Conservation (phyloP, 1,140 invertebrate species). For the Phortica variegata region DNA sequence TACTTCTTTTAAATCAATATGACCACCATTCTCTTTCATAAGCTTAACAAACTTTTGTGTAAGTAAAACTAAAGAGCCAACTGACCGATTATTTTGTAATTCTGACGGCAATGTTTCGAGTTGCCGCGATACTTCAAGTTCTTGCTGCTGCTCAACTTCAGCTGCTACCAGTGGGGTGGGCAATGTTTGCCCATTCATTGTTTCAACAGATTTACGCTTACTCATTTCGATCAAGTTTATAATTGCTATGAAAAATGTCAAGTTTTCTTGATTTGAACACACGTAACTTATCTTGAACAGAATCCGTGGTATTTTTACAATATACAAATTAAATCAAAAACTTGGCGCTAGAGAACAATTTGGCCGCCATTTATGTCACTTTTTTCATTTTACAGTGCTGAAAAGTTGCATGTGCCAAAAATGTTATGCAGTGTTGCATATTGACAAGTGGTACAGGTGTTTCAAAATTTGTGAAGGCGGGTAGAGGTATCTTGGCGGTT, state of each 20-base stretch:
- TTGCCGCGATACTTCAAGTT: constrained; percentile 6
- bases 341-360: constrained; percentile 50
- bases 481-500: no score
- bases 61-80: constrained; percentile 45
- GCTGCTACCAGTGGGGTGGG: constrained; percentile 17
- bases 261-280: neutral
- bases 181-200: constrained; percentile 26
- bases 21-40: constrained; percentile 46
- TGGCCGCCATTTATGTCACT: constrained; percentile 54
- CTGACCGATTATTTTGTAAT: constrained; percentile 31
- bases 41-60: constrained; percentile 51
- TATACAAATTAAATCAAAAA: constrained; percentile 51
- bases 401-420: constrained; percentile 16
- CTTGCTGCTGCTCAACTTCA: constrained; percentile 15
- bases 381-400: constrained; percentile 40
- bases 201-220: constrained; percentile 37
- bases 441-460: no score
- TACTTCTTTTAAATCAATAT: constrained; percentile 47
- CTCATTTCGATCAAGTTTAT: constrained; percentile 25
- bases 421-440: no score
- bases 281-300: constrained; percentile 1
- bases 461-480: no score
- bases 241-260: no score
- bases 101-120: constrained; percentile 16
- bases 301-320: constrained; percentile 24